Evolutionary conservation across 1,140 invertebrate species (phyloP).

Genomic region (Lineus longissimus): DNA sequence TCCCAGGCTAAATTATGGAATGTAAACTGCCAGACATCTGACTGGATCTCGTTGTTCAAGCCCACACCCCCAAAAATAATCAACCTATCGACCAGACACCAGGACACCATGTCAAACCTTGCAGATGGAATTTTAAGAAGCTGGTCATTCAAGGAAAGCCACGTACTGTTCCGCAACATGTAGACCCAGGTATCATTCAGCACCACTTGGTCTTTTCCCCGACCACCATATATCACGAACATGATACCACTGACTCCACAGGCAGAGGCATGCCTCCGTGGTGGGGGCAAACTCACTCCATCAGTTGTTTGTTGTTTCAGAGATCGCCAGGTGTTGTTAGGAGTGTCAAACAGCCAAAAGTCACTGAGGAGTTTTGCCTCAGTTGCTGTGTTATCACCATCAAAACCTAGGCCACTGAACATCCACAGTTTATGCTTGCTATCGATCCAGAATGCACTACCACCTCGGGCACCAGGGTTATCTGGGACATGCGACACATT

Average conservation of each 20-base stretch:
- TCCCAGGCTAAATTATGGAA: not conserved
- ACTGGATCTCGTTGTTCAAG: not conserved
- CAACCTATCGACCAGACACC: not conserved
- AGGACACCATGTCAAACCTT: not conserved
- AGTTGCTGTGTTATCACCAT: not conserved
- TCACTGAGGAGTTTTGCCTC: not conserved
- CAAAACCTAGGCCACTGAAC: not conserved
- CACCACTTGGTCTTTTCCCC: not conserved
- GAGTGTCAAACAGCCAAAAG: not conserved
- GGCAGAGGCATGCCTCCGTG: not conserved
- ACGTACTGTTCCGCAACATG: not conserved
- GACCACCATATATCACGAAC: not conserved
- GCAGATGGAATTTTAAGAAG: not conserved
- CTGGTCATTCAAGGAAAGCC: not conserved
- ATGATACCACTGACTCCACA: not conserved
- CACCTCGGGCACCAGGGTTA: not conserved
- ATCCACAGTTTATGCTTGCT: not conserved
- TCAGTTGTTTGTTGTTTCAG: not conserved
- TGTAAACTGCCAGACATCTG: not conserved
- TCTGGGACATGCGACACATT: not conserved
- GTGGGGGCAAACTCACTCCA: not conserved
- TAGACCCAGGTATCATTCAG: constrained; percentile 1
- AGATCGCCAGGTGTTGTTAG: not conserved
- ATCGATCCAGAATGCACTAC: not conserved
- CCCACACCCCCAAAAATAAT: not conserved